A percentile compares a stretch with the other conserved stretches of the same genome.
phyloP scores from a whole-genome alignment of 2,797 vertebrate species.

The Kryptopterus vitreolus region DNA sequence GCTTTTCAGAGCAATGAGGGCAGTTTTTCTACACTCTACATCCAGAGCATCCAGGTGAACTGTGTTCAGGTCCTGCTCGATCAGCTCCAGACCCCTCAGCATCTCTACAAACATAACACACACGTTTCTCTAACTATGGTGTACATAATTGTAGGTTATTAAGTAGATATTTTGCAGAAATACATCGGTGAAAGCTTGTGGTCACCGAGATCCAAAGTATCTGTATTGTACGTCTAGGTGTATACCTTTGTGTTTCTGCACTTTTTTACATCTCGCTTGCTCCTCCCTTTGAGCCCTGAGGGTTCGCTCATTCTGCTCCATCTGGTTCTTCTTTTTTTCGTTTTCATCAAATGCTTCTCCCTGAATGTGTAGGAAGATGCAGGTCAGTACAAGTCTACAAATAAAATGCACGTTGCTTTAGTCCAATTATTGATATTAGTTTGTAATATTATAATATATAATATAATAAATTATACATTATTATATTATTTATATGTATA shows the following conservation, averaged over 20 bases:
- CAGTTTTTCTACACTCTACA: slow-evolving; percentile 64
- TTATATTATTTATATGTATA: no score
- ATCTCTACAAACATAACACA: slow-evolving; percentile 60
- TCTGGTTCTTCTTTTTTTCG: slow-evolving; percentile 66
- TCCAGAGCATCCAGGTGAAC: slow-evolving; percentile 62
- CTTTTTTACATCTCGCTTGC: slow-evolving; percentile 55
- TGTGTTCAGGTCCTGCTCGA: slow-evolving; percentile 63
- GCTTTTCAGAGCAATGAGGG: slow-evolving; percentile 59
- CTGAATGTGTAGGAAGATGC: slow-evolving; percentile 55
- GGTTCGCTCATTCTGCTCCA: slow-evolving; percentile 59
- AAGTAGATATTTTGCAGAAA: neutral
- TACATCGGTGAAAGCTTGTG: neutral
- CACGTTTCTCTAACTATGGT: neutral
- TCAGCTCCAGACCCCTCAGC: slow-evolving; percentile 52
- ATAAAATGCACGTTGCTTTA: neutral
- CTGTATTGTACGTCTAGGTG: neutral
- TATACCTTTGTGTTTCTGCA: slow-evolving; percentile 69
- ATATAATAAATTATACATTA: no score
- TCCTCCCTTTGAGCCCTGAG: slow-evolving; percentile 67
- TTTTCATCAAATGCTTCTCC: slow-evolving; percentile 63
- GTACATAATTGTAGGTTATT: no score
- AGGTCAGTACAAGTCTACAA: neutral
- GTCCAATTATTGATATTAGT: neutral
- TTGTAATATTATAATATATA: no score
- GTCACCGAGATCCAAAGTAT: neutral